A percentile compares a stretch with the other conserved stretches of the same genome.
phyloP scores from a whole-genome alignment of 2,113 vertebrate genomes.

The Myrmecophaga tridactyla region DNA sequence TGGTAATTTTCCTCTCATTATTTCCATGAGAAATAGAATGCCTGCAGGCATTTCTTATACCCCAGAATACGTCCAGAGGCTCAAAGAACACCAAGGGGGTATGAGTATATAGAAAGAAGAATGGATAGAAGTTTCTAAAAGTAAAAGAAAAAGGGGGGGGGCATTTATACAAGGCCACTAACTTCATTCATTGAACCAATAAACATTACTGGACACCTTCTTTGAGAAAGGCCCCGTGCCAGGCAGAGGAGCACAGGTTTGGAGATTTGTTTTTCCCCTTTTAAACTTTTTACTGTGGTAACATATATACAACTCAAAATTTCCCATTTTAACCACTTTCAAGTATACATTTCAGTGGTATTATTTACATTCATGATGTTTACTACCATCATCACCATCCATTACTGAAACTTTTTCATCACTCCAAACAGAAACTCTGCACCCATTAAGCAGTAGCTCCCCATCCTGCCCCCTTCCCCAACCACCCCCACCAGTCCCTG shows the following conservation, averaged over 20 bases:
- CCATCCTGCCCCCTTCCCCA: rapidly evolving
- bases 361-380: too few species aligned
- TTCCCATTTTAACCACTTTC: too few species aligned
- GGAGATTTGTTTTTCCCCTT: too few species aligned
- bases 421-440: too few species aligned
- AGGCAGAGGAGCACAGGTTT: neutral
- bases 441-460: too few species aligned
- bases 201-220: neutral
- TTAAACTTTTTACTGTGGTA: too few species aligned
- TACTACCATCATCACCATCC: too few species aligned
- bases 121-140: neutral
- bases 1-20: neutral
- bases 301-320: too few species aligned
- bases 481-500: too few species aligned
- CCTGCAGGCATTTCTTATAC: neutral
- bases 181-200: neutral
- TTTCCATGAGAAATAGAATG: neutral
- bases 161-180: neutral
- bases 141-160: neutral
- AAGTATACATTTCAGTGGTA: too few species aligned
- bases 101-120: neutral
- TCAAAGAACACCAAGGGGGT: neutral
- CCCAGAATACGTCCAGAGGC: neutral
- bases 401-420: too few species aligned
- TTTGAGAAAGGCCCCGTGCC: neutral